phyloP scores from a whole-genome alignment of 2,888 invertebrate species.

The Eulithis testata region DNA sequence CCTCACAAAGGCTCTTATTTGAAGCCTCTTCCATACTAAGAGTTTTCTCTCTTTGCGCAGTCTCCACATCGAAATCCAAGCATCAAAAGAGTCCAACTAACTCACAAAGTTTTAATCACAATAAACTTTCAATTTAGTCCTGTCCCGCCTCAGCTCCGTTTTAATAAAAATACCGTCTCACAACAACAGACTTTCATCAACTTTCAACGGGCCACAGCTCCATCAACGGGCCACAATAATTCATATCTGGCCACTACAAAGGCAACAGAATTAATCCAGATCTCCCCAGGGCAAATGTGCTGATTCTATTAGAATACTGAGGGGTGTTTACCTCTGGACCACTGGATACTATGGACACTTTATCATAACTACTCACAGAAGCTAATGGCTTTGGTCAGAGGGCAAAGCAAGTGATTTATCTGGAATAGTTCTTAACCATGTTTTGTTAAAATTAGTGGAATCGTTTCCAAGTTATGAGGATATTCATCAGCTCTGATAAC shows the following conservation, averaged over 20 bases:
- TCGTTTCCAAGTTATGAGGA: no score
- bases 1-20: no score
- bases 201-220: slow-evolving; percentile 18
- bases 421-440: no score
- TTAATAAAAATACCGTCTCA: slow-evolving; percentile 32
- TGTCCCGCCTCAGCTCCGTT: slow-evolving; percentile 1
- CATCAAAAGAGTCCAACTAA: no score
- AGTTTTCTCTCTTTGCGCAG: no score
- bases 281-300: slow-evolving; percentile 52
- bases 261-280: slow-evolving; percentile 52
- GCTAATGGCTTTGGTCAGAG: no score
- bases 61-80: no score
- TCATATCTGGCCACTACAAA: slow-evolving; percentile 54
- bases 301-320: slow-evolving; percentile 55
- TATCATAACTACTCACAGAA: no score
- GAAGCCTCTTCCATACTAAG: no score
- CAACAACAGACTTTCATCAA: slow-evolving; percentile 37
- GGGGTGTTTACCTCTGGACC: not conserved
- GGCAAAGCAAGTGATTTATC: no score
- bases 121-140: slow-evolving; percentile 3
- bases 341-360: not conserved
- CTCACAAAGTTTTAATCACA: not conserved
- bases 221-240: slow-evolving; percentile 45
- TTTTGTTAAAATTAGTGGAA: no score
- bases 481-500: no score